Percentiles rank a stretch among this genome's conserved stretches.
Conservation (phyloP, 2,113 vertebrate species). For the Etia nguti region DNA sequence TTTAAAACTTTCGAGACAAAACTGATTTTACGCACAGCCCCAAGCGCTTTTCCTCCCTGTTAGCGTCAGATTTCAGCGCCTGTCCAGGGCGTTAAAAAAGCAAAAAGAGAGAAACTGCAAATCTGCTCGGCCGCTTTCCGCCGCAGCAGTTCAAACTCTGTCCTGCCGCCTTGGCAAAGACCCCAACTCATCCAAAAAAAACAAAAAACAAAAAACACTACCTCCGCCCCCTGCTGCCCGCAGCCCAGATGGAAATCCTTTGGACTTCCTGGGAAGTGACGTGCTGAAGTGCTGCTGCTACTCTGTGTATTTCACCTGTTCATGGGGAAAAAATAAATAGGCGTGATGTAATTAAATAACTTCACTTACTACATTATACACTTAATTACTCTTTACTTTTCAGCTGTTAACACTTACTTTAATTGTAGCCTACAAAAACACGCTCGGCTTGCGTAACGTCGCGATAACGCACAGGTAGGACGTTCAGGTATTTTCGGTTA, state of each 20-base stretch:
- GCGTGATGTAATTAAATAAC: neutral
- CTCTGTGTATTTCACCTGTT: neutral
- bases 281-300: constrained; percentile 15
- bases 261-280: constrained; percentile 65
- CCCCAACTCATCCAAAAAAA: neutral
- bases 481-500: neutral
- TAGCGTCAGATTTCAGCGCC: neutral
- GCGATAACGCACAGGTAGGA: neutral
- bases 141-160: constrained; percentile 29
- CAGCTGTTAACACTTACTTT: neutral
- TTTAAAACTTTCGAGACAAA: neutral
- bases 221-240: constrained; percentile 34
- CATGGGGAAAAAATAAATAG: neutral
- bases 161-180: constrained; percentile 14
- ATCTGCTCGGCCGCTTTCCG: neutral
- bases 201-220: neutral
- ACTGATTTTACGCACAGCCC: neutral
- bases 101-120: neutral
- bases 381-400: neutral
- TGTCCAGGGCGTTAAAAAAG: neutral
- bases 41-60: rapidly evolving
- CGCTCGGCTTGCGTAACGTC: neutral
- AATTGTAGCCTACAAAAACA: neutral
- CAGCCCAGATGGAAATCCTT: constrained; percentile 18
- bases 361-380: neutral